Evolutionary conservation across 2,797 vertebrate genomes (phyloP).

Genomic region (Vespertilio murinus): DNA sequence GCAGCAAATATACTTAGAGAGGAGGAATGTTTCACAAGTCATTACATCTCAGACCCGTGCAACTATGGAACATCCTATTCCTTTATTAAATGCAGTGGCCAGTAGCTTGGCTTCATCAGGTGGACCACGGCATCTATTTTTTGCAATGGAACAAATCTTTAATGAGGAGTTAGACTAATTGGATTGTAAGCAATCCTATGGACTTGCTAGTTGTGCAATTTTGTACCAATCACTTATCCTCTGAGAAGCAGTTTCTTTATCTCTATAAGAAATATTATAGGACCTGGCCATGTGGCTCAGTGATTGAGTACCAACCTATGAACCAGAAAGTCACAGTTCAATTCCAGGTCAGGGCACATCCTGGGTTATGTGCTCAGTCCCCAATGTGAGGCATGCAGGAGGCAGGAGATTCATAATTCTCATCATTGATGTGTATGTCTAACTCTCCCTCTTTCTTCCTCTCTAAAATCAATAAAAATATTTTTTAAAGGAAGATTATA

Average conservation of each 20-base stretch:
- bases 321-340: no score
- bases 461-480: no score
- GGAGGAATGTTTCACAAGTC: neutral
- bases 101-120: neutral
- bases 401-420: no score
- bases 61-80: neutral
- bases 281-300: no score
- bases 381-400: no score
- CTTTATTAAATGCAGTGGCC: neutral
- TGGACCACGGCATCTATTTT: neutral
- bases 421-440: no score
- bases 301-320: no score
- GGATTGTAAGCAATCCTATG: neutral
- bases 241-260: neutral
- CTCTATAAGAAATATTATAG: neutral
- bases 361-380: no score
- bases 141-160: neutral
- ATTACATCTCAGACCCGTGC: rapidly evolving
- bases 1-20: neutral
- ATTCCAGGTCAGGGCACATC: no score
- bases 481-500: neutral
- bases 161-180: neutral
- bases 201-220: neutral
- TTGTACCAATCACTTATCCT: neutral
- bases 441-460: no score